phyloP scores from a whole-genome alignment of 2,888 invertebrate genomes.

The Spodoptera picta region DNA sequence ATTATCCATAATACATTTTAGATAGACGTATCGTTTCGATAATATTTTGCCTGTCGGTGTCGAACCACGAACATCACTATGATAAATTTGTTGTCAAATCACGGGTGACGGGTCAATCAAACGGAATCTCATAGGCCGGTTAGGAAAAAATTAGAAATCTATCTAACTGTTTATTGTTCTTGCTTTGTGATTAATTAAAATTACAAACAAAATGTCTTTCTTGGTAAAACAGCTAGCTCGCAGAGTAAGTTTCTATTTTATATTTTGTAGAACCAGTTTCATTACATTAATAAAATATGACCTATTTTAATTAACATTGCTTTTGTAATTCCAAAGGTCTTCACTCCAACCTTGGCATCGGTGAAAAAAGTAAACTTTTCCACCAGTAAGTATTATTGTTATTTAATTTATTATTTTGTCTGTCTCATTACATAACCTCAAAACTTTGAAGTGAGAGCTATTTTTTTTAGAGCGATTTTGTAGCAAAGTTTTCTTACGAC shows the following conservation, averaged over 20 bases:
- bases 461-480: no score
- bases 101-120: background rate
- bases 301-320: conserved; percentile 17
- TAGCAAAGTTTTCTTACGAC: no score
- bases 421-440: conserved; percentile 58
- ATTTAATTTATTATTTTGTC: background rate
- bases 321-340: conserved; percentile 60
- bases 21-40: no score
- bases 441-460: conserved; percentile 1
- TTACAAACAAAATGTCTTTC: conserved; percentile 69
- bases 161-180: background rate
- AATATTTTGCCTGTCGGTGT: no score
- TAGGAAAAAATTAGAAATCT: conserved; percentile 8
- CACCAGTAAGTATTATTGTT: conserved; percentile 74
- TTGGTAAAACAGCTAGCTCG: conserved; percentile 72
- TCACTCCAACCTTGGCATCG: conserved; percentile 68
- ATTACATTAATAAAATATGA: background rate
- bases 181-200: background rate
- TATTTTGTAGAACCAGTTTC: background rate
- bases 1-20: no score
- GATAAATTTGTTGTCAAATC: background rate
- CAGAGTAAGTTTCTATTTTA: conserved; percentile 63
- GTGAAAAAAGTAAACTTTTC: conserved; percentile 73
- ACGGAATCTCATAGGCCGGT: background rate
- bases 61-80: background rate